Evolutionary conservation across 2,888 invertebrate genomes (phyloP).

Genomic region (Pammene aurita): DNA sequence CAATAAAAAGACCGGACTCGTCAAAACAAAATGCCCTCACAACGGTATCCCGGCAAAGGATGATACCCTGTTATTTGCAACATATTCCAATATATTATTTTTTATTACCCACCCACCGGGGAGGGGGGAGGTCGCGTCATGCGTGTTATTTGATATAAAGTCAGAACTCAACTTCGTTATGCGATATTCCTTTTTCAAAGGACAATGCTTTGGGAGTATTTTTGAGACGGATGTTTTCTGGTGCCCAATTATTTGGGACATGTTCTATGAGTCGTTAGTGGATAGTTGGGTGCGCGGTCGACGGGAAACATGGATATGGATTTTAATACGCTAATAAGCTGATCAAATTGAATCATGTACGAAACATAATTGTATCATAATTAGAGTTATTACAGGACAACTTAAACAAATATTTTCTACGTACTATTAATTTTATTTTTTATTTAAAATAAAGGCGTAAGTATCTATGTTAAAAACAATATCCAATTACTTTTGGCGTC

Average conservation of each 20-base stretch:
- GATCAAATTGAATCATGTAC: neutral
- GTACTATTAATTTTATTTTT: no score
- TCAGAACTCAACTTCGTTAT: constrained; percentile 83
- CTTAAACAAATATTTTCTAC: no score
- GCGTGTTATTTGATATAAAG: constrained; percentile 84
- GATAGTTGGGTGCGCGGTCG: constrained; percentile 17
- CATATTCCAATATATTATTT: constrained; percentile 85
- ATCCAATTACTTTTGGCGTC: no score
- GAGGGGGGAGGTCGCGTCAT: constrained; percentile 73
- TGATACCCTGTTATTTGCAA: constrained; percentile 84
- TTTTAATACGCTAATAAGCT: neutral
- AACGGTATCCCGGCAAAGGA: constrained; percentile 73
- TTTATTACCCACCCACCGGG: constrained; percentile 76
- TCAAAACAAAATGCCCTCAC: constrained; percentile 74
- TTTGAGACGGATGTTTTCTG: constrained; percentile 76
- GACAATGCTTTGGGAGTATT: constrained; percentile 81
- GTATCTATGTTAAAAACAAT: no score
- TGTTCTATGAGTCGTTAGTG: constrained; percentile 35
- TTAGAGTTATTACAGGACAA: no score
- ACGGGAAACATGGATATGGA: neutral
- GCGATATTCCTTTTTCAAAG: constrained; percentile 82
- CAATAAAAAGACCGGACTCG: constrained; percentile 77
- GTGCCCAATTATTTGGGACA: constrained; percentile 73
- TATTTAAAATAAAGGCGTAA: no score
- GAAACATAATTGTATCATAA: no score